Conservation (phyloP, 2,797 vertebrate genomes). For the Melanotaenia boesemani region DNA sequence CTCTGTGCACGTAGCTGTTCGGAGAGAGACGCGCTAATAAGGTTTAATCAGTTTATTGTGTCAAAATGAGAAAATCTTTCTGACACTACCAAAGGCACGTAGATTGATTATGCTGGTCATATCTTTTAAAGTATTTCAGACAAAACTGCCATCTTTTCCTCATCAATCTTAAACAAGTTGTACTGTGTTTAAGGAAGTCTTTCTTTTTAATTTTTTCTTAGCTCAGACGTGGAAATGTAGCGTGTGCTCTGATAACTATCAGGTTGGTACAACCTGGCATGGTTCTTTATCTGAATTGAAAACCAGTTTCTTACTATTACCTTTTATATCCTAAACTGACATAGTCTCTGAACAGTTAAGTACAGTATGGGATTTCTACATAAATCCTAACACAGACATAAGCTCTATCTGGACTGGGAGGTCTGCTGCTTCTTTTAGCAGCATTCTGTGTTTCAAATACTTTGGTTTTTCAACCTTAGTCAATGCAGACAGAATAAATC, state of each 20-base stretch:
- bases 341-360: background rate
- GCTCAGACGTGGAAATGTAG: background rate
- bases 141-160: too few relatives aligned
- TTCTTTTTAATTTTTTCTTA: background rate
- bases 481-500: background rate
- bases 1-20: conserved; percentile 85
- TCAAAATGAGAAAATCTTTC: background rate
- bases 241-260: background rate
- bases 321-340: background rate
- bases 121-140: too few relatives aligned
- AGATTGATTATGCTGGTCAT: background rate
- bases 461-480: conserved; percentile 9
- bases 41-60: background rate
- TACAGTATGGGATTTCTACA: background rate
- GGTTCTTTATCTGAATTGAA: background rate
- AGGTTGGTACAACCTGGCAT: background rate
- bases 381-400: background rate
- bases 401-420: conserved; percentile 4
- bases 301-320: background rate
- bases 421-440: conserved; percentile 68
- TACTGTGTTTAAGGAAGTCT: background rate
- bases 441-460: background rate
- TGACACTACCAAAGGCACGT: too few relatives aligned
- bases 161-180: too few relatives aligned
- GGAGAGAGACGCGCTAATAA: conserved; percentile 26